Conservation (phyloP, 2,888 invertebrate species). For the Caenorhabditis doughertyi region DNA sequence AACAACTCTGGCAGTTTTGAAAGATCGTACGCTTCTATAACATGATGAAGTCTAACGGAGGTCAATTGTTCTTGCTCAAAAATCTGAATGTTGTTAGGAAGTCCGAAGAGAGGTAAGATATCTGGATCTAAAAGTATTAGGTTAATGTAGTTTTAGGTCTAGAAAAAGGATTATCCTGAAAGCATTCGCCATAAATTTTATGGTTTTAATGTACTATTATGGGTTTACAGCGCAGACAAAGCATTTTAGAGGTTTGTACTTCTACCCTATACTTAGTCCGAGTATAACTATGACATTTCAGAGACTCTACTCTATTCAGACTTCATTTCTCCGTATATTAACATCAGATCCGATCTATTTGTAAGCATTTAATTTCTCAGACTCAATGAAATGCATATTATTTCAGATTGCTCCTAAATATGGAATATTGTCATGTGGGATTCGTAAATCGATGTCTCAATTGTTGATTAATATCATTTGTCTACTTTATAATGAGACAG, state of each 20-base stretch:
- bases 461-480: slow-evolving; percentile 49
- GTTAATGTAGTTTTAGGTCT: slow-evolving; percentile 22
- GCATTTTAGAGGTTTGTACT: slow-evolving; percentile 11
- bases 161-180: slow-evolving; percentile 26
- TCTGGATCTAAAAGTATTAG: neutral
- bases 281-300: neutral
- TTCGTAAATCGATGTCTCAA: slow-evolving; percentile 51
- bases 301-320: too few species aligned
- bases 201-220: slow-evolving; percentile 36
- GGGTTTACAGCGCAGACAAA: slow-evolving; percentile 4
- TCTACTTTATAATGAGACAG: slow-evolving; percentile 38
- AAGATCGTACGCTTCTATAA: slow-evolving; percentile 1
- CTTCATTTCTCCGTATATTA: slow-evolving; percentile 44
- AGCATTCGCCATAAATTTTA: slow-evolving; percentile 26
- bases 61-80: slow-evolving; percentile 7
- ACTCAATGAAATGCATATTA: neutral
- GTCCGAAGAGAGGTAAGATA: neutral
- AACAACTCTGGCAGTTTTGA: neutral
- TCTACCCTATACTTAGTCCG: too few species aligned
- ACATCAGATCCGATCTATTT: slow-evolving; percentile 47
- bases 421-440: slow-evolving; percentile 33
- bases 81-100: slow-evolving; percentile 24
- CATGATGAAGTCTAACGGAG: neutral
- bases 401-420: slow-evolving; percentile 52
- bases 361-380: too few species aligned